Evolutionary conservation across 2,113 vertebrate species (phyloP).

Genomic region (Calonectris borealis): DNA sequence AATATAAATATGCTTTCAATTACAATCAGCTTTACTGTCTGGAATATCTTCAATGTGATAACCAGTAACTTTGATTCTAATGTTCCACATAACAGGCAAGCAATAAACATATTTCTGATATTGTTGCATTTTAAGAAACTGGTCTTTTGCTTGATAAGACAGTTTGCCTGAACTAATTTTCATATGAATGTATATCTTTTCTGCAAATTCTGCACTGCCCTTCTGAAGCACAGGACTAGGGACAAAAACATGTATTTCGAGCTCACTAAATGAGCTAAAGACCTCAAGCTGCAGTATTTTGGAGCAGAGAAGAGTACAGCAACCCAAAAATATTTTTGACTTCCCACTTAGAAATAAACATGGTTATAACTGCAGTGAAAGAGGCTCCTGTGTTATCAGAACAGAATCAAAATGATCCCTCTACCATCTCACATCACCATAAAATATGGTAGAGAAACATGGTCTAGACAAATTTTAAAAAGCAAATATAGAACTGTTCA

Average conservation of each 20-base stretch:
- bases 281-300: not conserved
- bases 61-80: slow-evolving; percentile 24
- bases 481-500: not conserved
- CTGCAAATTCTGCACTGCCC: not conserved
- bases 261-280: not conserved
- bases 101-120: not conserved
- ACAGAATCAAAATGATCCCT: not conserved
- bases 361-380: not conserved
- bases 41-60: slow-evolving; percentile 41
- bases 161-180: not conserved
- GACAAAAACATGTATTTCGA: not conserved
- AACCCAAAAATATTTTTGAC: not conserved
- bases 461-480: not conserved
- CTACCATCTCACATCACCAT: not conserved
- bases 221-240: not conserved
- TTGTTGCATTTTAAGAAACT: not conserved
- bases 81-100: not conserved
- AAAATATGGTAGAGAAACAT: not conserved
- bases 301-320: not conserved
- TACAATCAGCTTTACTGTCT: slow-evolving; percentile 47
- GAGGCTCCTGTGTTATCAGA: not conserved
- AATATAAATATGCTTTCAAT: slow-evolving; percentile 59
- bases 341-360: not conserved
- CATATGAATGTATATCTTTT: not conserved
- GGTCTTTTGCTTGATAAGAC: not conserved